Conservation (phyloP, 2,113 vertebrate species). For the Vimba vimba region DNA sequence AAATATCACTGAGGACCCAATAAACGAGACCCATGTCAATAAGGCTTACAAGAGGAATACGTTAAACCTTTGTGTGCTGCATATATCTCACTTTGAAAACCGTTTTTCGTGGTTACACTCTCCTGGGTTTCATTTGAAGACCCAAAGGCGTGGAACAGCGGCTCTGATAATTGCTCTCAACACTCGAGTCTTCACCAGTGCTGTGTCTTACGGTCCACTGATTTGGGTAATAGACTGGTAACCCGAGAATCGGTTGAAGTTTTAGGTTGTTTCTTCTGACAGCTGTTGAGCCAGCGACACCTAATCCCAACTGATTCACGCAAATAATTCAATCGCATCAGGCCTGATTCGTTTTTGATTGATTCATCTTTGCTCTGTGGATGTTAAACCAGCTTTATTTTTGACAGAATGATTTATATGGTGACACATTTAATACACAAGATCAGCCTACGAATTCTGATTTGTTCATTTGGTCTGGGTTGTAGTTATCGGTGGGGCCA, state of each 20-base stretch:
- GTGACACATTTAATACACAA: neutral
- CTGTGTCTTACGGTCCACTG: slow-evolving; percentile 34
- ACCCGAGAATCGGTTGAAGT: slow-evolving; percentile 22
- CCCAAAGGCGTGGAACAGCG: slow-evolving; percentile 23
- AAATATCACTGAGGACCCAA: slow-evolving; percentile 4
- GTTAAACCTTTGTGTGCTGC: slow-evolving; percentile 13
- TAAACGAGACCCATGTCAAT: slow-evolving; percentile 20
- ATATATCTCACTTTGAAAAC: slow-evolving; percentile 25
- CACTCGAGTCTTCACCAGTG: slow-evolving; percentile 24
- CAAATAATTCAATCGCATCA: slow-evolving; percentile 22
- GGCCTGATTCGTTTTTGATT: slow-evolving; percentile 18
- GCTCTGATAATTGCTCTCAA: slow-evolving; percentile 42
- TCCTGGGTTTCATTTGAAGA: slow-evolving; percentile 36
- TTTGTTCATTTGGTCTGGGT: slow-evolving; percentile 34
- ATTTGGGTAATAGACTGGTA: slow-evolving; percentile 34
- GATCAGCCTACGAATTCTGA: neutral
- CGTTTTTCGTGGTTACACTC: slow-evolving; percentile 24
- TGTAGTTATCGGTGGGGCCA: slow-evolving; percentile 86
- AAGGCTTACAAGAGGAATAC: neutral
- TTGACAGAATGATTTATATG: slow-evolving; percentile 4
- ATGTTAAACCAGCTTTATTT: slow-evolving; percentile 23
- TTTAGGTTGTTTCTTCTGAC: neutral
- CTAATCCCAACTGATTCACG: slow-evolving; percentile 24
- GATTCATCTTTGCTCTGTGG: slow-evolving; percentile 2
- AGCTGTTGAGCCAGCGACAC: slow-evolving; percentile 14